Conservation (phyloP, 2,797 vertebrate species). For the Malurus leucopterus region DNA sequence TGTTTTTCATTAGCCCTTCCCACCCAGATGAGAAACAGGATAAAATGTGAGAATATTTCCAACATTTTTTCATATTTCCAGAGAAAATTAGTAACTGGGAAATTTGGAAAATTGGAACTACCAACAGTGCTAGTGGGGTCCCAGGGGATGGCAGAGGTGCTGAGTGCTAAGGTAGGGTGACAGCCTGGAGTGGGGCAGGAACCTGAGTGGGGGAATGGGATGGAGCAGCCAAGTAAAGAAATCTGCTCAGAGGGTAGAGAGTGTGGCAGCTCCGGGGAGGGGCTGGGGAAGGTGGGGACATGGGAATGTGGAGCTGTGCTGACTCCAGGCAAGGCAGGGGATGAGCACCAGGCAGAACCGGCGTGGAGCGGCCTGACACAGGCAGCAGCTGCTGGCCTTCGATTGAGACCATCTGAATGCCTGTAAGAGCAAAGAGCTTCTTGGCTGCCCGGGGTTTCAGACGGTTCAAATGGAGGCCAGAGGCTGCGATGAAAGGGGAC, state of each 20-base stretch:
- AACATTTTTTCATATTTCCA: not conserved
- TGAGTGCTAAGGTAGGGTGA: not conserved
- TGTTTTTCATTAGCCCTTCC: not conserved
- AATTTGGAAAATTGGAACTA: not conserved
- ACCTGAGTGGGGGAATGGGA: fast-evolving
- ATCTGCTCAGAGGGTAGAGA: not conserved
- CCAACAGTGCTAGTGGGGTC: not conserved
- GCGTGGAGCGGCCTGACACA: not conserved
- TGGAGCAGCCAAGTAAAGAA: not conserved
- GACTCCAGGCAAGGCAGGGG: not conserved
- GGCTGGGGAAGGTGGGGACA: not conserved
- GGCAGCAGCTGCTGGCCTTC: not conserved
- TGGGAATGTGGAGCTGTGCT: fast-evolving
- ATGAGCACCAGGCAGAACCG: fast-evolving
- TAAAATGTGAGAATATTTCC: not conserved
- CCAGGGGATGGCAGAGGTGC: not conserved
- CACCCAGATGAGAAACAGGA: not conserved
- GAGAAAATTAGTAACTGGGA: not conserved
- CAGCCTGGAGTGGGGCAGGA: not conserved
- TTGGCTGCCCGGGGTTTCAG: not conserved
- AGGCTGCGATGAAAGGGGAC: not conserved
- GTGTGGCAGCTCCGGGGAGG: fast-evolving
- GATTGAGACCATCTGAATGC: not conserved
- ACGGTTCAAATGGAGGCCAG: not conserved
- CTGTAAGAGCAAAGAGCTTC: not conserved